A percentile compares a stretch with the other conserved stretches of the same genome.
These are phyloP conservation scores for Brevipalpus yothersi DNA, from an alignment of 1,140 invertebrate species.

Conservation along the genomic window DNA sequence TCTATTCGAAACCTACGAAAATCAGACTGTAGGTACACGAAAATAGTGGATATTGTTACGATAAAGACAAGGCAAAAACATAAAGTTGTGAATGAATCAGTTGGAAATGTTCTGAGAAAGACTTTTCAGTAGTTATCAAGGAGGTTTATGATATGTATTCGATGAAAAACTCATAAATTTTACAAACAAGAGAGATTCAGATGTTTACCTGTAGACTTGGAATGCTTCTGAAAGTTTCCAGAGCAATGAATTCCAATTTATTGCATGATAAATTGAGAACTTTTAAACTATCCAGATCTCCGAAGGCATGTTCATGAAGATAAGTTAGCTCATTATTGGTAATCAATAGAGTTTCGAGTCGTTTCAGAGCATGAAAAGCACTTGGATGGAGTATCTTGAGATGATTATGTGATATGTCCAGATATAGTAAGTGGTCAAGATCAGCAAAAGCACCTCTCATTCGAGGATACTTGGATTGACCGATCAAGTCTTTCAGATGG, in stretches of 20 bases:
- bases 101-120: too few relatives aligned
- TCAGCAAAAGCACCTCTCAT: conserved; percentile 37
- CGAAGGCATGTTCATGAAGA: conserved; percentile 32
- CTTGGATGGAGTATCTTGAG: conserved; percentile 46
- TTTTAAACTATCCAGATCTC: conserved; percentile 39
- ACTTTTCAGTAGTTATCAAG: too few relatives aligned
- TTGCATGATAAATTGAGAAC: conserved; percentile 51
- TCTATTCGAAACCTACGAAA: too few relatives aligned
- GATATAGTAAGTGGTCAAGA: conserved; percentile 39
- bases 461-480: conserved; percentile 15
- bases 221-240: conserved; percentile 17
- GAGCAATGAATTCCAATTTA: conserved; percentile 15
- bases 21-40: too few relatives aligned
- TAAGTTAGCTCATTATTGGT: conserved; percentile 21
- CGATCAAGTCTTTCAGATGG: conserved; percentile 12
- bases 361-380: conserved; percentile 43
- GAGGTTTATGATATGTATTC: neutral
- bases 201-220: conserved; percentile 5
- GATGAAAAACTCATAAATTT: neutral
- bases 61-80: too few relatives aligned
- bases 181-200: neutral
- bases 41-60: too few relatives aligned
- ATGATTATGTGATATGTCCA: conserved; percentile 48
- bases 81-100: too few relatives aligned
- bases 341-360: conserved; percentile 37